Percentiles rank a stretch among this genome's conserved stretches.
Evolutionary conservation across 2,888 invertebrate species (phyloP).

Genomic region (Melieria omissa): DNA sequence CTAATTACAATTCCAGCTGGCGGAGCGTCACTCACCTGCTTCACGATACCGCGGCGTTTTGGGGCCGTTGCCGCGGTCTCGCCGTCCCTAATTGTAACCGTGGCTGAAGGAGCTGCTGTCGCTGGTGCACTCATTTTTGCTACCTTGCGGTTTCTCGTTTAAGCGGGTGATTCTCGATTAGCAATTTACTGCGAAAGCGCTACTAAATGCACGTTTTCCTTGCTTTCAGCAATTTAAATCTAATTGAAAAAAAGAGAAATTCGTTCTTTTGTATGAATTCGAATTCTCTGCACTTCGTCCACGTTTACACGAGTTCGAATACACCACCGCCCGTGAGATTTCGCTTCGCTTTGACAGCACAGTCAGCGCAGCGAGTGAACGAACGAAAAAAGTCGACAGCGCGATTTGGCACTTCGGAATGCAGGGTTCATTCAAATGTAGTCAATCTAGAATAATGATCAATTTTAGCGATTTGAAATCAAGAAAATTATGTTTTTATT

Average conservation of each 20-base stretch:
- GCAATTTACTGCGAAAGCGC: constrained; percentile 19
- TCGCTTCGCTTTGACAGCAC: constrained; percentile 47
- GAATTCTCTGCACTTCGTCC: constrained; percentile 25
- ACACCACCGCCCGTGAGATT: constrained; percentile 48
- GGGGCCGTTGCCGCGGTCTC: constrained; percentile 53
- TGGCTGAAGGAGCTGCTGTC: constrained; percentile 60
- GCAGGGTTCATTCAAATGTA: no score
- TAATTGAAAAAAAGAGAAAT: constrained; percentile 25
- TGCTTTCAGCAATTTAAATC: constrained; percentile 22
- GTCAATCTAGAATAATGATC: no score
- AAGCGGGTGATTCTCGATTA: constrained; percentile 46
- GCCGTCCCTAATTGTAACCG: constrained; percentile 50
- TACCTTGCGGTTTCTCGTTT: constrained; percentile 46
- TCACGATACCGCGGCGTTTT: constrained; percentile 62
- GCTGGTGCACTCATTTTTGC: constrained; percentile 57
- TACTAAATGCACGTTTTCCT: constrained; percentile 15
- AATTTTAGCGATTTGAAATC: no score
- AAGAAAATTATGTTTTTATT: no score
- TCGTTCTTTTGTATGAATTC: constrained; percentile 8
- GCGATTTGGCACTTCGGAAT: no score
- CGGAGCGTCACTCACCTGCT: constrained; percentile 59
- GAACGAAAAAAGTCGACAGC: constrained; percentile 11
- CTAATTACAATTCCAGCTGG: no score
- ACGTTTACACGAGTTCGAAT: constrained; percentile 30
- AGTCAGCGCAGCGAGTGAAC: constrained; percentile 14